Base-by-base conservation (phyloP, 1,140 invertebrate genomes). In the Potamilus streckersoni region DNA sequence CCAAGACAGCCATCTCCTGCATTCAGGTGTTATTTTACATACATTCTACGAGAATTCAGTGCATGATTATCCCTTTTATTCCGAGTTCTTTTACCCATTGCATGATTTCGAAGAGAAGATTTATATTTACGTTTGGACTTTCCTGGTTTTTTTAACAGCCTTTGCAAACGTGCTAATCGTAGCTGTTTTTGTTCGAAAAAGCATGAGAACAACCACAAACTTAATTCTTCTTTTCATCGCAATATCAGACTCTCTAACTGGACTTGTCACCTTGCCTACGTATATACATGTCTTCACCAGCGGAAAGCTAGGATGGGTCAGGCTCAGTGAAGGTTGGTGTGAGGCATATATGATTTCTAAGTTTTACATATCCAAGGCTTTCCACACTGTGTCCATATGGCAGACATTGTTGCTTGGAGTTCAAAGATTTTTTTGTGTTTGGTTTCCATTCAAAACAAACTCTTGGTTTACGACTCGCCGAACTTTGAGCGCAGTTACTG, bases 331-430 rank as follows among this genome's bases (percentile, higher is more conserved):
- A 71, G 31, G 23, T 19, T 66, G 74, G 69, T 76, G 74, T 66
- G 56, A 67, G 55, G 68, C 74, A 17, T 76, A 71, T 49, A 65
- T 71, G 63, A 23, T 76, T 8, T 20, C 57, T 8, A 71, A 61
- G 49, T 76, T 62, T 67, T 76, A 67, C 62, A 16, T 76, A 16
- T 64, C 60, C 13, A 61, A 68, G 11, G 20, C 69, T 4, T 77
- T 77, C 38, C 75, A 77, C 49, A 77, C 70, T 13, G 15, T 77
- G 62, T 77, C 75, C 56, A 77, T 77, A 60, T 77, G 75, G 75
- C 64, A 72, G 70, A 77, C 75, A 62, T 58, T 73, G 19, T 31
- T 69, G n/a, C 70, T 77, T 31, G 75, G 75, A n/a, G 27, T 77
- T 61, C 75, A 77, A 38, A 66, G 75, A 58, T 60, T 72, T 13